Evolutionary conservation across 30 jellyfish, hydroid and myxozoan genomes (phyloP).

Genomic region (Cassiopea xamachana): DNA sequence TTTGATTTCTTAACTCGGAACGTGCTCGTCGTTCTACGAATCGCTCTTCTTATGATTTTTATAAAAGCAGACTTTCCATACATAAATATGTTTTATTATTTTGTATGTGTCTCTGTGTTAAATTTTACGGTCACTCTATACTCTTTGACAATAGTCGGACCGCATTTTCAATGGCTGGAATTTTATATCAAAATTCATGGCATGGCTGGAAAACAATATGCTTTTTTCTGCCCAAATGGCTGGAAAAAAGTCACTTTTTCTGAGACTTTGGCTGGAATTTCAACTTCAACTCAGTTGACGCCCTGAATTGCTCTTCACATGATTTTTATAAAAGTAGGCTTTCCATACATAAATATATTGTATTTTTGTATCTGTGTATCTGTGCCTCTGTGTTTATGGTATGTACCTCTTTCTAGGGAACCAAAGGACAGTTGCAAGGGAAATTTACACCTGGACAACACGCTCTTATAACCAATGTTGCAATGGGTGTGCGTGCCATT

Average conservation of each 20-base stretch:
- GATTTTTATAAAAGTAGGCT: constrained; percentile 26
- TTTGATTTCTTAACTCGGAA: background rate
- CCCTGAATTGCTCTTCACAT: constrained; percentile 16
- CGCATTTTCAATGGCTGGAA: too few species aligned
- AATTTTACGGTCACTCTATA: too few species aligned
- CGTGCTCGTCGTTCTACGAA: constrained; percentile 1
- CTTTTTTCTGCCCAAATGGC: too few species aligned
- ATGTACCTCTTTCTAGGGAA: constrained; percentile 26
- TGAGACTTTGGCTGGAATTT: constrained; percentile 31
- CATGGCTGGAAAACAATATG: too few species aligned
- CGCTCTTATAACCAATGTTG: constrained; percentile 80
- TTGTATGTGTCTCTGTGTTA: too few species aligned
- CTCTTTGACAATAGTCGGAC: too few species aligned
- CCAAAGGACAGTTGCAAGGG: constrained; percentile 72
- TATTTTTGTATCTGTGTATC: background rate
- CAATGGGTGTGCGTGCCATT: constrained; percentile 77
- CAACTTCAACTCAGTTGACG: constrained; percentile 46
- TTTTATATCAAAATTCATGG: too few species aligned
- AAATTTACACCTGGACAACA: constrained; percentile 91
- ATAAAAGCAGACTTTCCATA: constrained; percentile 66
- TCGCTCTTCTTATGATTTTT: constrained; percentile 1
- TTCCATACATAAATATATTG: constrained; percentile 35
- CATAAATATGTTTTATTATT: too few species aligned
- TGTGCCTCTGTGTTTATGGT: background rate
- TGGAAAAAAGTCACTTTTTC: background rate